phyloP scores from a whole-genome alignment of 2,888 invertebrate species.

The Chalcis sispes region DNA sequence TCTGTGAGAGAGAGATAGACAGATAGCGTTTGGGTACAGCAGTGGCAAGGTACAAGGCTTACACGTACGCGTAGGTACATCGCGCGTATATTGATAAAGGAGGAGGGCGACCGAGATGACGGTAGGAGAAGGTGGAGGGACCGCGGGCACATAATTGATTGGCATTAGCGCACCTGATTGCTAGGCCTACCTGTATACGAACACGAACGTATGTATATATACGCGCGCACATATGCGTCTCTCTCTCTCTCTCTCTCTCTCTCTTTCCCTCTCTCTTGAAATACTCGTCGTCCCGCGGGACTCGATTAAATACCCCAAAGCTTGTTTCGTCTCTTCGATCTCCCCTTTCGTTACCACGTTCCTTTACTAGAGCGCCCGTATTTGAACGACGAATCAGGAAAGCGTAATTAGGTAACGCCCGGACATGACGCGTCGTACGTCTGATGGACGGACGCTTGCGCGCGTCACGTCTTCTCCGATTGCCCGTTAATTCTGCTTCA shows the following conservation, averaged over 20 bases:
- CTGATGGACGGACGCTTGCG: neutral
- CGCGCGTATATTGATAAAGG: slow-evolving; percentile 42
- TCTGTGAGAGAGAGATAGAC: too few relatives aligned
- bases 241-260: too few relatives aligned
- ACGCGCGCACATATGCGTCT: too few relatives aligned
- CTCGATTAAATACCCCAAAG: slow-evolving; percentile 40
- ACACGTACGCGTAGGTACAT: neutral
- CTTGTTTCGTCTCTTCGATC: too few relatives aligned
- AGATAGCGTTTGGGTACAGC: too few relatives aligned
- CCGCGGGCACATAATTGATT: slow-evolving; percentile 73
- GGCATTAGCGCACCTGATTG: slow-evolving; percentile 75
- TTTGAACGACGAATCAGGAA: slow-evolving; percentile 16
- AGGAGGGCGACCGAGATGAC: slow-evolving; percentile 20
- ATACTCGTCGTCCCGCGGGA: slow-evolving; percentile 44
- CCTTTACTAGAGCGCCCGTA: slow-evolving; percentile 16
- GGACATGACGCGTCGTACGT: slow-evolving; percentile 16
- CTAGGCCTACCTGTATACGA: slow-evolving; percentile 51
- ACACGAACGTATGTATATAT: neutral
- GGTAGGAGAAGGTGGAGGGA: slow-evolving; percentile 44
- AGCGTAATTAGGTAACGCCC: slow-evolving; percentile 36
- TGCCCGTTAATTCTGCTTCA: too few relatives aligned
- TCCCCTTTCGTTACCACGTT: too few relatives aligned
- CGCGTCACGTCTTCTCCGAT: slow-evolving; percentile 1
- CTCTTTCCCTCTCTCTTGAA: neutral
- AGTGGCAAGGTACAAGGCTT: neutral